These are phyloP conservation scores for Cerceris rybyensis DNA, from an alignment of 2,888 invertebrate genomes.

Conservation along the genomic window DNA sequence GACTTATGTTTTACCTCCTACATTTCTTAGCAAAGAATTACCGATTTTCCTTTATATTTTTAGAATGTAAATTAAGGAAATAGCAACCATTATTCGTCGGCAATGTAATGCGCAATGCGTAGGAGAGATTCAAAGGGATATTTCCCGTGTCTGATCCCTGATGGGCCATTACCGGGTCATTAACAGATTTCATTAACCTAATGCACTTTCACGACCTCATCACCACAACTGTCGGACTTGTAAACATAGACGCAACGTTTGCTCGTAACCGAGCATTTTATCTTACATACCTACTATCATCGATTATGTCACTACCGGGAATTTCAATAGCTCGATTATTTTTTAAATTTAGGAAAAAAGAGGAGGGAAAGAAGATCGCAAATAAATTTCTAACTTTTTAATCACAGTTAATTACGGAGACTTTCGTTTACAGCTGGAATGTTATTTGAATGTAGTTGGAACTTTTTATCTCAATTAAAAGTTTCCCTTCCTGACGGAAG, in stretches of 20 bases:
- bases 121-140: background rate
- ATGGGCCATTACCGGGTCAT: constrained; percentile 28
- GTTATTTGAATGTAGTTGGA: too few species aligned
- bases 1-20: too few species aligned
- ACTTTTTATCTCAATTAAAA: too few species aligned
- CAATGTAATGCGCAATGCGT: background rate
- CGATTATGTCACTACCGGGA: background rate
- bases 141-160: background rate
- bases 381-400: too few species aligned
- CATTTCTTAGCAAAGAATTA: too few species aligned
- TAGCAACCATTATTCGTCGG: too few species aligned
- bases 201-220: constrained; percentile 30
- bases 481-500: too few species aligned
- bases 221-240: constrained; percentile 6
- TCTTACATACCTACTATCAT: background rate
- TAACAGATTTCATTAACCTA: constrained; percentile 54
- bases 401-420: too few species aligned
- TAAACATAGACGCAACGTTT: background rate
- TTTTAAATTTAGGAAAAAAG: background rate
- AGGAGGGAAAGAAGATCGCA: too few species aligned
- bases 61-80: too few species aligned
- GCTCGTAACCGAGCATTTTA: background rate
- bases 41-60: too few species aligned
- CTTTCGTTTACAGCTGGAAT: too few species aligned
- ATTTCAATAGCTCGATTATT: background rate